These are phyloP conservation scores for Drosophila melanosoma DNA, from an alignment of 2,888 invertebrate genomes.

Conservation along the genomic window DNA sequence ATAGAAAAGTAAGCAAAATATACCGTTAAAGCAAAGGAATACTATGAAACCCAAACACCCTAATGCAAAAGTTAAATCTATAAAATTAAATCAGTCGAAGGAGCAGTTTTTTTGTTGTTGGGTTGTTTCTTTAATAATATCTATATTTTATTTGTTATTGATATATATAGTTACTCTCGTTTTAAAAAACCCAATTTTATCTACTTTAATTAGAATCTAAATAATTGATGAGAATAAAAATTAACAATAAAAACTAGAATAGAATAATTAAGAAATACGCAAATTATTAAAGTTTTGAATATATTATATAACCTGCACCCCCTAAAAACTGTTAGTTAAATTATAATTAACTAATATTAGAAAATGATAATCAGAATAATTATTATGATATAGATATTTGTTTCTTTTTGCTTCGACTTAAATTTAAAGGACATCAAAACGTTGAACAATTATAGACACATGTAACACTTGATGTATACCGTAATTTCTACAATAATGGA, in stretches of 20 bases:
- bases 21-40: slow-evolving; percentile 21
- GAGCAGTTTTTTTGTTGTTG: not conserved
- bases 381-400: no score
- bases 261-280: not conserved
- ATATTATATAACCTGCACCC: no score
- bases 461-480: not conserved
- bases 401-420: not conserved
- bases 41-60: slow-evolving; percentile 17
- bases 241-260: not conserved
- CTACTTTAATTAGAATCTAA: not conserved
- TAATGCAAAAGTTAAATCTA: not conserved
- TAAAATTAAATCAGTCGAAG: not conserved
- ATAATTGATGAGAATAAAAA: not conserved
- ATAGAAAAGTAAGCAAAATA: slow-evolving; percentile 6
- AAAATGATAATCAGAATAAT: no score
- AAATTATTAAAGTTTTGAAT: not conserved
- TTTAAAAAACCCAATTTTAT: not conserved
- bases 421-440: not conserved
- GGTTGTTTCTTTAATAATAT: not conserved
- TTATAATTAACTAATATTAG: no score
- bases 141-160: not conserved
- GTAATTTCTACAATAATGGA: not conserved
- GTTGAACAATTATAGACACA: not conserved
- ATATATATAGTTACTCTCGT: no score
- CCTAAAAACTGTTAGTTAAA: no score